Conservation (phyloP, 2,113 vertebrate genomes). For the Colius striatus region DNA sequence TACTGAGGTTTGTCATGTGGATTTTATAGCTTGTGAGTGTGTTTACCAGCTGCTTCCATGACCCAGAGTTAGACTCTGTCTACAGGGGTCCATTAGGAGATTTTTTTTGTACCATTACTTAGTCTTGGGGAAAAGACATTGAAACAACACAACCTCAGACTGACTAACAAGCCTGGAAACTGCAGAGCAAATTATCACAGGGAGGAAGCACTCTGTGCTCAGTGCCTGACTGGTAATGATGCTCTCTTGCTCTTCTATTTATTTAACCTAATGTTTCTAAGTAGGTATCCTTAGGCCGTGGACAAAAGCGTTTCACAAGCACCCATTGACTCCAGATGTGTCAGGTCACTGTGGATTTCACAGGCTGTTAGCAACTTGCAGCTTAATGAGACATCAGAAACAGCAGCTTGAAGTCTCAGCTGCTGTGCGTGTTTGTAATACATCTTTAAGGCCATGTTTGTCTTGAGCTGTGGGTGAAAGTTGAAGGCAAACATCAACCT, state of each 20-base stretch:
- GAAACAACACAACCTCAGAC: not conserved
- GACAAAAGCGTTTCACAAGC: not conserved
- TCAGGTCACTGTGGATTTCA: not conserved
- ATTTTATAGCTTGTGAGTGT: not conserved
- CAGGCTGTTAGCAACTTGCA: not conserved
- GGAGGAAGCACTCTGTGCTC: not conserved
- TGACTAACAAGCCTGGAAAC: not conserved
- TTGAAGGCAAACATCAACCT: not conserved
- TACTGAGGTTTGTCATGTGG: not conserved
- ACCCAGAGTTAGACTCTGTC: not conserved
- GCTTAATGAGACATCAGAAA: not conserved
- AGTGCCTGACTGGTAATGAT: not conserved
- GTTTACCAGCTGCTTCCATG: not conserved
- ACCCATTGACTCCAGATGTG: not conserved
- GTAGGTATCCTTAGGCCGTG: not conserved
- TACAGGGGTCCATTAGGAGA: conserved; percentile 9
- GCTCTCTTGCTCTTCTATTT: conserved; percentile 8
- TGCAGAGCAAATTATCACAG: not conserved
- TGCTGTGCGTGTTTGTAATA: not conserved
- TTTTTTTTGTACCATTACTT: conserved; percentile 13
- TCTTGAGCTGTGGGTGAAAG: not conserved
- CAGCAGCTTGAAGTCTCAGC: not conserved
- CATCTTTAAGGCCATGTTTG: not conserved
- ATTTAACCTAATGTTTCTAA: not conserved
- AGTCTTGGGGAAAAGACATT: not conserved